Evolutionary conservation across 2,113 vertebrate species (phyloP), one percentile per base, ranked within the genome.

Genomic region (Callaeas wilsoni): DNA sequence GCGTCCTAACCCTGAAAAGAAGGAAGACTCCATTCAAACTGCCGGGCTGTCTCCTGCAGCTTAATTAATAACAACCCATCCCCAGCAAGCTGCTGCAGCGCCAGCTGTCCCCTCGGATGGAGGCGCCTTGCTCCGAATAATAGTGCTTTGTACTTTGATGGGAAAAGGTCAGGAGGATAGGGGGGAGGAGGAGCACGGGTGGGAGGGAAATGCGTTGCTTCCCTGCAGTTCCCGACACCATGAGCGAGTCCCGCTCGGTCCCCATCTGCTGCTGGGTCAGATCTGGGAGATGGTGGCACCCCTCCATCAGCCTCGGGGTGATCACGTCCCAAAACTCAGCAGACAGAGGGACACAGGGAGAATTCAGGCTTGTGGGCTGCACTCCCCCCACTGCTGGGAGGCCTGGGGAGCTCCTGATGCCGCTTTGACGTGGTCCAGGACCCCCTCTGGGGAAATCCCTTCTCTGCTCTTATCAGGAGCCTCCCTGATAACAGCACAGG

Each of bases 51-150:
- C 96, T 94, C 86, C 92, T 67, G 73, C 82, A 92, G 92, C 92
- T 93, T 92, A 95, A 95, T 92, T 93, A 95, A 93, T 22, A 95
- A 50, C 89, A 85, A 85, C 39, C 68, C 88, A 83, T 92, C 92
- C 83, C 60, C 67, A 89, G 79, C 84, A 42, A 77, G 90, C 86
- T 29, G 83, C 76, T 46, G 64, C 68, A 86, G 73, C 4, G 12
- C 92, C 94, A 94, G 95, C 95, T 90, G 90, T 80, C 94, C 74
- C 73, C 76, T 92, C 80, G 13, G 55, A 89, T 67, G 69, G 88
- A 86, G 94, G 89, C 94, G 96, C 91, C 84, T 65, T 33, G 70
- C 86, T 39, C 44, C 1, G 3, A 88, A 97, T 63, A 96, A 94
- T 92, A 42, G 91, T 17, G 88, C 96, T 94, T 95, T 94, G 96